phyloP scores from a whole-genome alignment of 2,888 invertebrate species.

The Diarsia dahlii region DNA sequence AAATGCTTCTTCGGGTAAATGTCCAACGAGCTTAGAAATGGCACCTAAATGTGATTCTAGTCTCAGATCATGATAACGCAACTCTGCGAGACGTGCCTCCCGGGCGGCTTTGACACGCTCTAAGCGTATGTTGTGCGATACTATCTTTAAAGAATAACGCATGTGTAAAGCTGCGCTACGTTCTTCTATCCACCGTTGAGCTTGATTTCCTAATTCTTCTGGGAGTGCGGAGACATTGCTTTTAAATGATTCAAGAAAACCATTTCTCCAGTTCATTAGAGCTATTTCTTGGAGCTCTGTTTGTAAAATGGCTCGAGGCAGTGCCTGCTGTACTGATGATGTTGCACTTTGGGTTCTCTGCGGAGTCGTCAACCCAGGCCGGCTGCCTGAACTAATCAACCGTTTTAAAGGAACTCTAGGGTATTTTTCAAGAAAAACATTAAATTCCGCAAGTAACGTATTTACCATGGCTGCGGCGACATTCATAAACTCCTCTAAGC shows the following conservation, averaged over 20 bases:
- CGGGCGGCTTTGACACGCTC: conserved; percentile 79
- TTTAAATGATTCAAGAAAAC: conserved; percentile 83
- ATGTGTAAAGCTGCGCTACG: conserved; percentile 74
- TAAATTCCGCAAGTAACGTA: conserved; percentile 79
- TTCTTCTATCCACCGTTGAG: conserved; percentile 80
- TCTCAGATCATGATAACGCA: conserved; percentile 78
- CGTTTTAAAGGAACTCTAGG: conserved; percentile 64
- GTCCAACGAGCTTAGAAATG: conserved; percentile 73
- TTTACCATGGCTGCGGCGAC: conserved; percentile 74
- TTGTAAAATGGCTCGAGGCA: conserved; percentile 78
- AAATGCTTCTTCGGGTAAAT: conserved; percentile 73
- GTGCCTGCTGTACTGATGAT: conserved; percentile 53
- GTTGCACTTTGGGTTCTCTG: conserved; percentile 42
- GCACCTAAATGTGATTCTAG: conserved; percentile 81
- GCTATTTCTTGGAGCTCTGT: conserved; percentile 79
- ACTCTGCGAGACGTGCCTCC: conserved; percentile 75
- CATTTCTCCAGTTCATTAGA: conserved; percentile 81
- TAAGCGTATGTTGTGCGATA: conserved; percentile 79
- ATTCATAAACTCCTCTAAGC: conserved; percentile 80
- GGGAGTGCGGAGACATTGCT: conserved; percentile 75
- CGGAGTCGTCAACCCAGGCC: conserved; percentile 58
- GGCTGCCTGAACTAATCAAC: conserved; percentile 40
- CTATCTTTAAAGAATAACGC: conserved; percentile 80
- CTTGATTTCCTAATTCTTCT: conserved; percentile 77
- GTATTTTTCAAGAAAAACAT: conserved; percentile 80